Base-by-base conservation (phyloP, 2,113 vertebrate species). In the Tricholaema leucomelas region DNA sequence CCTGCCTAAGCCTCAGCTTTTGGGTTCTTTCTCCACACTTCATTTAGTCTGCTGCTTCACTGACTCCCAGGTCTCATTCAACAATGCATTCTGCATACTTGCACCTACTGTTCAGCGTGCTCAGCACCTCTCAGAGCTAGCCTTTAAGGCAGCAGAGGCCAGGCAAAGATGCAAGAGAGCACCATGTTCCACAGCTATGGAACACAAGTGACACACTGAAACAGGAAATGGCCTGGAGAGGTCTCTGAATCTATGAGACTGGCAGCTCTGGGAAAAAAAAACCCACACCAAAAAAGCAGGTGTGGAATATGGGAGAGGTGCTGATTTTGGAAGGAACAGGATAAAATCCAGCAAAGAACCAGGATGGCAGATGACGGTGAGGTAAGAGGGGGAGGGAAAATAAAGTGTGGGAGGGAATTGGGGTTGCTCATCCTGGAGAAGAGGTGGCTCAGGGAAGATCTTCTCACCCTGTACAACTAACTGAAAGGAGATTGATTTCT, bases 1-100 rank as follows among this genome's bases (percentile, higher is more conserved):
- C 86, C 83, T 84, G 78, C 55, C 80, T 88, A 69, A 94, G 85
- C 80, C 65, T 71, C 79, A 54, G 92, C 76, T 88, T 87, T 24
- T 16, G 27, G 83, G 91, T 14, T 81, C 48, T 48, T 82, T 90
- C 48, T 66, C 42, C 80, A 93, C 79, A 85, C 87, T 66, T 73
- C 56, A 73, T 87, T 89, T 66, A 77, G 9, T 19, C 21, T 36
- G 23, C 38, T 81, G 90, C 85, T 67, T 65, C 80, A 23, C 30
- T 24, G 55, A 11, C 46, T 66, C 38, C 38, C 56, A 56, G 73
- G 38, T 56, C 61, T 38, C 36, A 24, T 21, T 33, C 66, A 44
- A 21, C 28, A 44, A 74, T 46, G 81, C 50, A 58, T 55, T 38
- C 63, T 59, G 50, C 40, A 10, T 5, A 27, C 38, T 38, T 75